phyloP scores from a whole-genome alignment of 2,888 invertebrate genomes.

The Chymomyza amoena region DNA sequence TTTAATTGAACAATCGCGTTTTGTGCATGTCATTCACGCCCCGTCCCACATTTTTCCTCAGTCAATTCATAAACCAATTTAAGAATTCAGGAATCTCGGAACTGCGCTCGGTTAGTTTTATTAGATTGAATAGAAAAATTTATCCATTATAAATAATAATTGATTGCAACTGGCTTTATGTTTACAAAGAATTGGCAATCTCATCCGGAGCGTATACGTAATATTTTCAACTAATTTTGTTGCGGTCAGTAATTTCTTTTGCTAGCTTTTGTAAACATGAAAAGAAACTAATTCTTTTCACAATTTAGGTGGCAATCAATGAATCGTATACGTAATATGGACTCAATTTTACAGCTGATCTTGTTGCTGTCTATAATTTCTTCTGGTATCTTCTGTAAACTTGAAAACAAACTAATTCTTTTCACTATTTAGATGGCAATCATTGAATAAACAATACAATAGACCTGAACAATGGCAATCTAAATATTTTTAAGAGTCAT shows the following conservation, averaged over 20 bases:
- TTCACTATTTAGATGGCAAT: too few relatives aligned
- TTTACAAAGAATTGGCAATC: neutral
- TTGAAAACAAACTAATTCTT: too few relatives aligned
- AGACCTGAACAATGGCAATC: too few relatives aligned
- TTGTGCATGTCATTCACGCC: neutral
- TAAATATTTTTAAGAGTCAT: too few relatives aligned
- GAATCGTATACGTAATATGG: neutral
- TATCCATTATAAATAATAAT: neutral
- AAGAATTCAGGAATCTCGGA: neutral
- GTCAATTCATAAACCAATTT: neutral
- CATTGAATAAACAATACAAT: too few relatives aligned
- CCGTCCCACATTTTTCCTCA: neutral
- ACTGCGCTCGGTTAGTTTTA: neutral
- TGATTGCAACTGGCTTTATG: neutral
- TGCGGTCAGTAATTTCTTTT: neutral
- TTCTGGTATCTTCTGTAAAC: too few relatives aligned
- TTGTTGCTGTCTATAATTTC: neutral
- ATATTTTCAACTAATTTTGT: neutral
- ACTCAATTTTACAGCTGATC: neutral
- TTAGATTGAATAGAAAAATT: neutral
- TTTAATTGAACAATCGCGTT: conserved; percentile 44
- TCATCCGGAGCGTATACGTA: neutral
- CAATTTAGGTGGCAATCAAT: too few relatives aligned
- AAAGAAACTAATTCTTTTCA: too few relatives aligned
- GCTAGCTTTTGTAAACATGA: too few relatives aligned